phyloP scores from a whole-genome alignment of 2,113 vertebrate species.

The Zonotrichia leucophrys region DNA sequence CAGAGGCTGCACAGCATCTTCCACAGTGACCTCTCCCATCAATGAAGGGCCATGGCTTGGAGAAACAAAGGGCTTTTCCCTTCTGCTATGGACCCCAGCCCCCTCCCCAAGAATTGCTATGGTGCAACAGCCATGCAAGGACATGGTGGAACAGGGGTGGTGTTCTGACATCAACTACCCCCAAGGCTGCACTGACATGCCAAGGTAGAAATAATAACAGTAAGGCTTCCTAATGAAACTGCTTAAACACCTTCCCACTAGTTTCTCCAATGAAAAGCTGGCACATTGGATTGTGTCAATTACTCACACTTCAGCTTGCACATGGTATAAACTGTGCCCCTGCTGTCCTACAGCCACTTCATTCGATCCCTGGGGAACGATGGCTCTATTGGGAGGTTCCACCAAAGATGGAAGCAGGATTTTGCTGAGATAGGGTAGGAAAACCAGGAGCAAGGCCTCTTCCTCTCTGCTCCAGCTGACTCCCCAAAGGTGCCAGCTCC shows the following conservation, averaged over 20 bases:
- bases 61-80: not conserved
- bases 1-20: not conserved
- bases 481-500: not conserved
- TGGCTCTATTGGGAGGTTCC: not conserved
- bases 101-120: not conserved
- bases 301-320: not conserved
- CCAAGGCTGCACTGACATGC: not conserved
- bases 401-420: not conserved
- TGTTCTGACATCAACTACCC: not conserved
- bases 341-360: not conserved
- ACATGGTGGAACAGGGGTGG: not conserved
- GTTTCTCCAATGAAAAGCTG: not conserved
- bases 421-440: not conserved
- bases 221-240: not conserved
- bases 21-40: not conserved
- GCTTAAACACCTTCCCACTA: not conserved
- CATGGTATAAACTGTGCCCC: not conserved
- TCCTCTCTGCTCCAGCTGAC: not conserved
- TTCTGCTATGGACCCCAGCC: not conserved
- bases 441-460: not conserved
- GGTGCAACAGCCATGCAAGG: not conserved
- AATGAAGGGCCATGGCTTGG: not conserved
- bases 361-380: not conserved
- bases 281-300: not conserved
- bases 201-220: not conserved